A percentile compares a stretch with the other conserved stretches of the same genome.
These are phyloP conservation scores for Pterophyllum scalare DNA, from an alignment of 2,113 vertebrate species.

Conservation along the genomic window DNA sequence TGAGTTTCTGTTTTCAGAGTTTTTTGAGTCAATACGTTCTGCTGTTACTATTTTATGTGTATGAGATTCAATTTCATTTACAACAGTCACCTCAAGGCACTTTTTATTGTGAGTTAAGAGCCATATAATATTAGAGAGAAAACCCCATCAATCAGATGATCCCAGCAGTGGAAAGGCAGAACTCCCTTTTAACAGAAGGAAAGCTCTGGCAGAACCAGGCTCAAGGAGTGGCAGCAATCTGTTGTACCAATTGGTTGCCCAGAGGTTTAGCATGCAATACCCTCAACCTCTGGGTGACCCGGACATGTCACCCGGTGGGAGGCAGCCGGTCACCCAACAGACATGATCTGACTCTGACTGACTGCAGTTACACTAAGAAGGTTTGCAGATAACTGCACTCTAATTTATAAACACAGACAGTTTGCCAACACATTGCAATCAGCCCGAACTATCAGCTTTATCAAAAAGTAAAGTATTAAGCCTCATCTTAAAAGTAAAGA, in stretches of 20 bases:
- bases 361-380: background rate
- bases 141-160: background rate
- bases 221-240: background rate
- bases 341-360: background rate
- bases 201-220: background rate
- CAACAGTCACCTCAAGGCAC: background rate
- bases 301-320: background rate
- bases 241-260: fast-evolving
- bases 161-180: background rate
- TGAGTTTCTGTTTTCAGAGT: background rate
- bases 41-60: no score
- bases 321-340: background rate
- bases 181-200: background rate
- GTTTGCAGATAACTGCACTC: background rate
- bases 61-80: background rate
- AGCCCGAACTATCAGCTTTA: background rate
- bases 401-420: background rate
- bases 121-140: fast-evolving
- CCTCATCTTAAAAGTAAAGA: background rate
- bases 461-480: background rate
- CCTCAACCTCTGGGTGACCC: background rate
- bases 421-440: background rate
- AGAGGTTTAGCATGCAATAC: background rate
- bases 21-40: background rate
- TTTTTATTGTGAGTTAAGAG: background rate